Conservation (phyloP, 2,113 vertebrate species). For the Micronisus gabar region DNA sequence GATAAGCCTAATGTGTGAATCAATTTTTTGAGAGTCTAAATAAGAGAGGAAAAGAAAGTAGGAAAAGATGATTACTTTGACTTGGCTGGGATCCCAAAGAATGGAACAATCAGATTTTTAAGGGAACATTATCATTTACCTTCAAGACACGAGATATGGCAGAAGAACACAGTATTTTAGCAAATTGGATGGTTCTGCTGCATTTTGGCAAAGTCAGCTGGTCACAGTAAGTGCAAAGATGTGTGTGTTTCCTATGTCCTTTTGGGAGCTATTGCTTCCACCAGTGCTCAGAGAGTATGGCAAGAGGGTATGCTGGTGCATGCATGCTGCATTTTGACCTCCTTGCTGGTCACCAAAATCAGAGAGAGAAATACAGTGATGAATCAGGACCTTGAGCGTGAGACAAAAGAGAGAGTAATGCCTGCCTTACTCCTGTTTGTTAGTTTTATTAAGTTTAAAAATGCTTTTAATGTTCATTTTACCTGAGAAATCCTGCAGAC, state of each 20-base stretch:
- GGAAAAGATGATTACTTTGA: background rate
- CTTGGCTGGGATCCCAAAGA: background rate
- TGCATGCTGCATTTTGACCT: background rate
- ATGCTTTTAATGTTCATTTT: background rate
- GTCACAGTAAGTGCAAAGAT: background rate
- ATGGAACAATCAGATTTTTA: background rate
- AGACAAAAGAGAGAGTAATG: background rate
- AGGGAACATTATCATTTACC: background rate
- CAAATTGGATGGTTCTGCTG: background rate
- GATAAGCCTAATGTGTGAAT: background rate
- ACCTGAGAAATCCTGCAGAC: background rate
- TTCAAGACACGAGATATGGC: background rate
- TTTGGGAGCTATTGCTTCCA: background rate
- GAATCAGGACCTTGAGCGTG: background rate
- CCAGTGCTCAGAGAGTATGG: background rate
- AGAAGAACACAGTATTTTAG: background rate
- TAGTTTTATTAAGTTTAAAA: background rate
- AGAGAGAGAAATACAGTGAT: background rate
- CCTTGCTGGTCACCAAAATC: background rate
- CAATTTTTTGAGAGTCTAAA: background rate
- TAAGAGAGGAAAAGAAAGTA: background rate
- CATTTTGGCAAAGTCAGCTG: background rate
- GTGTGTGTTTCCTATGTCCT: background rate
- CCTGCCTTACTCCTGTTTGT: background rate
- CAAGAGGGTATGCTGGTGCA: rapidly evolving